Evolutionary conservation across 2,113 vertebrate species (phyloP), one percentile per base, ranked within the genome.

Genomic region (Setophaga petechia): DNA sequence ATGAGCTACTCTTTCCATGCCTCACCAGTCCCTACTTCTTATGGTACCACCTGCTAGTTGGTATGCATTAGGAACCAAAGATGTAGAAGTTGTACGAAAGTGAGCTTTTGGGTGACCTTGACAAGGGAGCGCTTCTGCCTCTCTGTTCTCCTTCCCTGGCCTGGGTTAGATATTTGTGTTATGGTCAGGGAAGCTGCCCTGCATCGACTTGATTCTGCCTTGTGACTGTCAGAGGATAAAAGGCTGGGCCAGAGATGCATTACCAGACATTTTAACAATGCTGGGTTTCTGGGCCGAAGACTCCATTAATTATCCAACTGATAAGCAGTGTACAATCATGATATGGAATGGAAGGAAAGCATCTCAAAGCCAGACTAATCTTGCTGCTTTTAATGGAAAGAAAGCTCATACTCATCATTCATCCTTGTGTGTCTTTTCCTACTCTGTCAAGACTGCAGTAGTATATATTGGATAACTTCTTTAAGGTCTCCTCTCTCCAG

Each of bases 121-220:
- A 20, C 30, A 68, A 83, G 9, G 20, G 17, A 66, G 9, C 0
- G 0, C 15, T 68, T 65, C 6, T 23, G 47, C 11, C 9, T 39
- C 31, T 86, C 58, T 37, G 9, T 41, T 86, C 18, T 31, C 6
- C 13, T 69, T 83, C 14, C 17, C 31, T 66, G 37, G 46, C 24
- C 31, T 73, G 12, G 7, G 55, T 68, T 83, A 93, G 46, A n/a
- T 35, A 21, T 20, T 31, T 65, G 6, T 65, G 33, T 51, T 82
- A 24, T 0, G 3, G 18, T 57, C 44, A 86, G 31, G 28, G 47
- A 89, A 79, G 16, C 9, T 93, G 33, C 12, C 24, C 31, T 61
- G 14, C 17, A 68, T n/a, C 13, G 22, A 49, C 11, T 5, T 58
- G 5, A 55, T 62, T 68, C 19, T 58, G 28, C 58, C 6, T 12